Evolutionary conservation across 2,113 vertebrate species (phyloP), one percentile per base, ranked within the genome.

Genomic region (Aptenodytes patagonicus): DNA sequence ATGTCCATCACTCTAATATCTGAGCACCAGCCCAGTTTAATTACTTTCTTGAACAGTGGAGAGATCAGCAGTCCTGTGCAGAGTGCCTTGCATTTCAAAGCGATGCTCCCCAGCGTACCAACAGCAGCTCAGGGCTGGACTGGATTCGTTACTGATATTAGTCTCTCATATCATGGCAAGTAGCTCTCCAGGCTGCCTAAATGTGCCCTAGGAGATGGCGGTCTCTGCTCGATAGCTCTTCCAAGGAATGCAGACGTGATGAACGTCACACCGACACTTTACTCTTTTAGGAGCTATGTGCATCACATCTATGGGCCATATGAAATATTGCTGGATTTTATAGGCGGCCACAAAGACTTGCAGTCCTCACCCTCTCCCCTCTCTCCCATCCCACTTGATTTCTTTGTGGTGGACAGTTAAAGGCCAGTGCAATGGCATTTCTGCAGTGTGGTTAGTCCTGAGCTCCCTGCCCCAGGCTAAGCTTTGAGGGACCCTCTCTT

Each of bases 1-100:
- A 92, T 86, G 95, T 95, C 96, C 95, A 96, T 97, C 96, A 96
- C 85, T 77, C 92, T 73, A n/a, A 78, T 94, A 97, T 94, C 81
- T 91, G 92, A 96, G 93, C 87, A 86, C 40, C 78, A 91, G 96
- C 95, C 91, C 7, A 2, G 87, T 79, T 93, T 95, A 97, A 96
- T 96, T 94, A 90, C 88, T 95, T 95, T 89, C 91, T 92, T 85
- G 89, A 80, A 94, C 89, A 96, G 93, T 20, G 44, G 62, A 52
- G 92, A 69, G 90, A 93, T 72, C 62, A 90, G 92, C 93, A 65
- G 92, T 60, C 47, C 94, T 57, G 69, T 0, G n/a, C n/a, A 25
- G 19, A 83, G 64, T 86, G 92, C 85, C 78, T 95, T 88, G 90
- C 93, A 92, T 95, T 94, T 87, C 95, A 94, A 96, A 89, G 58